Conservation (phyloP, 2,113 vertebrate genomes). For the Anser brachyrhynchus region DNA sequence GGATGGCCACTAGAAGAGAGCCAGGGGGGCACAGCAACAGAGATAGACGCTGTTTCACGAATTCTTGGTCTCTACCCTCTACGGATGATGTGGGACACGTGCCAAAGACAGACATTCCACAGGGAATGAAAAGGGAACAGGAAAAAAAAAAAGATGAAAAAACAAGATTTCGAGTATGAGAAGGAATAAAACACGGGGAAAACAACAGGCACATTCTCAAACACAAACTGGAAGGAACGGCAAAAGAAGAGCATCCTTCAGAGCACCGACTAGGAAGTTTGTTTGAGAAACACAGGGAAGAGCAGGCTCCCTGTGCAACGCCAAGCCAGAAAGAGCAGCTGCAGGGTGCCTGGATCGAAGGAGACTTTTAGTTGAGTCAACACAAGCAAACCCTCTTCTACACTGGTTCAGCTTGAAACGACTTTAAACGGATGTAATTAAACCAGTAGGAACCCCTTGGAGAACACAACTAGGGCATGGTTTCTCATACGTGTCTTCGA, state of each 20-base stretch:
- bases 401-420: not conserved
- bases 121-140: not conserved
- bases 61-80: slow-evolving; percentile 30
- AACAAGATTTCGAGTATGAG: not conserved
- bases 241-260: not conserved
- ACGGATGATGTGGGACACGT: not conserved
- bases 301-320: not conserved
- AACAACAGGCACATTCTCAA: not conserved
- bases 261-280: not conserved
- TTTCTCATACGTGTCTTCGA: not conserved
- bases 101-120: slow-evolving; percentile 52
- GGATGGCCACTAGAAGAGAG: not conserved
- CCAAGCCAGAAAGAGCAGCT: not conserved
- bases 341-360: not conserved
- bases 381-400: not conserved
- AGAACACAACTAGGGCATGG: slow-evolving; percentile 57
- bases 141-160: not conserved
- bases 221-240: not conserved
- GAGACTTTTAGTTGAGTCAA: not conserved
- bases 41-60: not conserved
- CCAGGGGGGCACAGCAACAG: slow-evolving; percentile 8
- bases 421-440: slow-evolving; percentile 58
- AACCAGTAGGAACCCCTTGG: slow-evolving; percentile 44
- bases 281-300: not conserved
- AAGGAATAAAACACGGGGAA: not conserved